Percentiles rank a stretch among this genome's conserved stretches.
Evolutionary conservation across 2,113 vertebrate species (phyloP).

Genomic region (human (Homo sapiens)): DNA sequence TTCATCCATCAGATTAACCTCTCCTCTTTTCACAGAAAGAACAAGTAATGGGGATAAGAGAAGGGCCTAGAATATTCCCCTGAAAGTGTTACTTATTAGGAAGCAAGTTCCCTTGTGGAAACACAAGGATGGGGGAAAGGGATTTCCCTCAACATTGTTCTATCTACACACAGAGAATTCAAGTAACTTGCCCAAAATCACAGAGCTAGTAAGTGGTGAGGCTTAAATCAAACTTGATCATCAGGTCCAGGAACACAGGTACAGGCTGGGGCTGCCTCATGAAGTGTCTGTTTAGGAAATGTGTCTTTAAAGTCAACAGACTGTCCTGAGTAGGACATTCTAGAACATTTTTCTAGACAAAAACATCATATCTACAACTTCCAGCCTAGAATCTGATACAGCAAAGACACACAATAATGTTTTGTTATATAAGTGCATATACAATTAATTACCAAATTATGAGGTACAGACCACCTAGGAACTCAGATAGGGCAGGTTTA

Average conservation of each 20-base stretch:
- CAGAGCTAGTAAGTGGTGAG: not conserved
- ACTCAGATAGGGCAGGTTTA: not conserved
- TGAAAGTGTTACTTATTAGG: not conserved
- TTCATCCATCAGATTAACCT: not conserved
- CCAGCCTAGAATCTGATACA: not conserved
- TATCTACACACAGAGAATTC: not conserved
- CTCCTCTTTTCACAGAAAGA: not conserved
- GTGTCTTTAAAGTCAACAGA: not conserved
- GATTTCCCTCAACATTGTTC: not conserved
- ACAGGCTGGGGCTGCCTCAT: not conserved
- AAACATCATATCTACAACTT: not conserved
- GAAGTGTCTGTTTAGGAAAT: not conserved
- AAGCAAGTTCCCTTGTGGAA: not conserved
- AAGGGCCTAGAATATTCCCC: not conserved
- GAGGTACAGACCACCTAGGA: not conserved
- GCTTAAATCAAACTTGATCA: not conserved
- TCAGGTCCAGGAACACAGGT: not conserved
- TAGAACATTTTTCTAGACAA: not conserved
- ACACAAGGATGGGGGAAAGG: not conserved
- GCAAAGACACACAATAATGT: not conserved
- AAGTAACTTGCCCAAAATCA: not conserved
- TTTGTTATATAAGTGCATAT: not conserved
- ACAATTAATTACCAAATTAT: not conserved
- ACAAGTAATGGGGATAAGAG: not conserved
- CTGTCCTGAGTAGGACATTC: not conserved